Base-by-base conservation (phyloP, 2,797 vertebrate genomes). In the Cetoscarus ocellatus region DNA sequence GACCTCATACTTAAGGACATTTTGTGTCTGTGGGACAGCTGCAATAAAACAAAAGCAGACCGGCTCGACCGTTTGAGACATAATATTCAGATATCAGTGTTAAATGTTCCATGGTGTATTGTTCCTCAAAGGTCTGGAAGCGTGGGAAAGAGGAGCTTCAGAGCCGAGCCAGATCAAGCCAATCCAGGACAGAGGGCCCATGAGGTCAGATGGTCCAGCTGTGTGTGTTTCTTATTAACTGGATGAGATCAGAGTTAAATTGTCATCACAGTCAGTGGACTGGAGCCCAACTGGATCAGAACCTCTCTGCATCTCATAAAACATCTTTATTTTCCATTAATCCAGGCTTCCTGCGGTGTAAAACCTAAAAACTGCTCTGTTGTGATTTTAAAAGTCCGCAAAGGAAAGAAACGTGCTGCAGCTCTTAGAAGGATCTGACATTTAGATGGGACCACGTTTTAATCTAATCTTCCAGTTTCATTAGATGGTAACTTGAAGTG, bases 81-180 rank as follows among this genome's bases (percentile, higher is more conserved):
- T 60, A 70, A 61, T 80, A 81, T 78, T 88, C 74, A 56, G 45
- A 57, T 38, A 58, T 75, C 74, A 53, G 68, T 70, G 64, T 55
- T 58, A 55, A 77, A 74, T 88, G 76, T 85, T 86, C 64, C 73
- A 73, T 9, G 11, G 66, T 55, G n/a, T 83, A 63, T 63, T 60
- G 62, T 84, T 87, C 74, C 82, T 73, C 48, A 65, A 62, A 40
- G 3, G 71, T 77, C 78, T 78, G 73, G 78, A 84, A 83, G 77
- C 80, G 85, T 92, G 89, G 87, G 89, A 93, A 92, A 89, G 77
- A 69, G 70, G 61, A 72, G 65, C 69, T 64, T 62, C n/a, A n/a
- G 68, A 61, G 38, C 51, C 70, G 64, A 80, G 74, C 52, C 27
- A 12, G 42, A 1, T 1, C 9, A 50, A 64, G 68, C 79, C 80